Base-by-base conservation (phyloP, 2,797 vertebrate species). In the Lutjanus argentimaculatus region DNA sequence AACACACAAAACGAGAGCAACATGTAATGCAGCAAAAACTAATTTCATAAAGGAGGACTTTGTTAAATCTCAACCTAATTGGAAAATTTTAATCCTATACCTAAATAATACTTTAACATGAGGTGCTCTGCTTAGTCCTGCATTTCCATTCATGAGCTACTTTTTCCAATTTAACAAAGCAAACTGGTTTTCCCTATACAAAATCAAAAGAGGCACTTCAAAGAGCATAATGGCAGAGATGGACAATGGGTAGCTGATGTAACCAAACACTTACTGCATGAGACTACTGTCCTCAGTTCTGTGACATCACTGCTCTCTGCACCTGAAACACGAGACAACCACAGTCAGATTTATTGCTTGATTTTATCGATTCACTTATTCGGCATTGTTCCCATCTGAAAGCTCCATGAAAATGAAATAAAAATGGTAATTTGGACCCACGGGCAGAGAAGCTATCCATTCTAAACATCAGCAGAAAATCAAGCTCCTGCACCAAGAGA, bases 281-380 rank as follows among this genome's bases (percentile, higher is more conserved):
- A 93, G 88, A 93, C 46, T 0, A 93, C 46, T 0, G 80, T 73
- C 83, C 88, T 97, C 96, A 97, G 90, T 90, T 92, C 91, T 94
- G 90, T 91, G 93, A 93, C 96, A 97, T 96, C 90, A 91, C 94
- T 89, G 88, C 86, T 91, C 82, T 82, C 82, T 82, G 86, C 88
- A 95, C 88, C 97, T 97, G 95, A 89, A 97, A 96, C 19, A 95
- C 17, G 92, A 93, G 90, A 94, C 79, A 86, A 86, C 71, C 77
- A 78, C 46, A 46, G 86, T 94, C 86, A 93, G 81, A 61, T 86
- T 89, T 92, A 85, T 72, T 70, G 85, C 69, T 79, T 46, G 75
- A 85, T 86, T 91, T 77, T 85, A 90, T 83, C 52, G 73, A 89
- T 88, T 87, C 81, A 88, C 85, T 83, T 82, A 75, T 86, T 89